Base-by-base conservation (phyloP, 2,797 vertebrate genomes). In the Sparidentex hasta region DNA sequence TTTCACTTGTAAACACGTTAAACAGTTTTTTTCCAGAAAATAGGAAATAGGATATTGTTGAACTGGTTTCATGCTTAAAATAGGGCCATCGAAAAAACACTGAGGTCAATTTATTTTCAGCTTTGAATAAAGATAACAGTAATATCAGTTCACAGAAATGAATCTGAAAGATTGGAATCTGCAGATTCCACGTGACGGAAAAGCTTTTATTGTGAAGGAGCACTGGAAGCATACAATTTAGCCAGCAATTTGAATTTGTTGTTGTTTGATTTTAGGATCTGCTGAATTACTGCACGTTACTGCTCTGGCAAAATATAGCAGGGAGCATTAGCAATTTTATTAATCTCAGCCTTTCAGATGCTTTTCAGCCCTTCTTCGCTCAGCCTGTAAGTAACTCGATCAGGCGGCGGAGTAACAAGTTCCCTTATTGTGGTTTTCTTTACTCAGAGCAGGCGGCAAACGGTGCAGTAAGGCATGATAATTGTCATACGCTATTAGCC, bases 171-270 rank as follows among this genome's bases (percentile, higher is more conserved):
- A 33, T n/a, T n/a, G n/a, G n/a, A n/a, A n/a, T n/a, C 4, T 4
- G 27, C 27, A 27, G 11, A 50, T 48, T 38, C 4, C 17, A 11
- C 57, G 43, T 18, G 9, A 65, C 41, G 48, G 71, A 56, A 11
- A 57, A n/a, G 41, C 71, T 48, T 64, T 64, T 50, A 65, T 65
- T 74, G 17, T 47, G 27, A 65, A 57, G 18, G 33, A 62, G 33
- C 1, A 1, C 69, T 27, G 33, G 21, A 62, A 25, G 12, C 50
- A 33, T 17, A 29, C 12, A 16, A 17, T 61, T 43, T 41, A 41
- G 16, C 13, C 48, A 25, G 21, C 3, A 25, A 25, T 55, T 54
- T 2, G 2, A 18, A 50, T 20, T 51, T 20, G 21, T 11, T 33
- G 18, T 41, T 33, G 33, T 33, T 33, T 33, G 33, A 33, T 33